Conservation (phyloP, 2,113 vertebrate species). For the Australoheros scitulus region DNA sequence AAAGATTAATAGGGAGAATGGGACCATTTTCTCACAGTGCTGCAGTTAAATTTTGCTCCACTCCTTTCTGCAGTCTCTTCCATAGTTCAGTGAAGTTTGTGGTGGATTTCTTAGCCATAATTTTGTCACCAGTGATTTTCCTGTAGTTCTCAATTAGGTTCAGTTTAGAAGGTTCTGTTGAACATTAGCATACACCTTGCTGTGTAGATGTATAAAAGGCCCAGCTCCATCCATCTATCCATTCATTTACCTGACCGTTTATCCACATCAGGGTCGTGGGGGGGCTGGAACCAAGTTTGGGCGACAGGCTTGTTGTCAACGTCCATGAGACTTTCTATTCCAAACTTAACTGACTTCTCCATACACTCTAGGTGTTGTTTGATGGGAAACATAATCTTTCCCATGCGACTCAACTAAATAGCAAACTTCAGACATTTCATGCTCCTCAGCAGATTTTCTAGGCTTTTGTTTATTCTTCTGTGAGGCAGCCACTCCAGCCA, state of each 20-base stretch:
- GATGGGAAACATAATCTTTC: not conserved
- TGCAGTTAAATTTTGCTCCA: accelerated
- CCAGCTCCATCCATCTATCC: not conserved
- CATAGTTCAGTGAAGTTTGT: accelerated
- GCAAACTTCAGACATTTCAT: too few species aligned
- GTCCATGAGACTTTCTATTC: not conserved
- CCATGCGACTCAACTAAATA: too few species aligned
- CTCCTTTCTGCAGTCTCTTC: not conserved
- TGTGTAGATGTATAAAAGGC: not conserved
- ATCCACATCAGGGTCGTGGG: not conserved
- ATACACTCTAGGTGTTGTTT: not conserved
- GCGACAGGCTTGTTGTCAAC: not conserved
- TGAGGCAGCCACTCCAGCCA: too few species aligned
- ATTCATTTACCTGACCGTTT: not conserved
- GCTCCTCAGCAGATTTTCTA: too few species aligned
- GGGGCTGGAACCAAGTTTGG: not conserved
- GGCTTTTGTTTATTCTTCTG: too few species aligned
- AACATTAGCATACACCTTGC: not conserved
- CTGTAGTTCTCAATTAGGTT: not conserved
- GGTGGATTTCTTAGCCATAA: not conserved
- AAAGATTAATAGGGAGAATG: not conserved
- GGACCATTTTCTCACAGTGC: not conserved
- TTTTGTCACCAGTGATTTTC: not conserved
- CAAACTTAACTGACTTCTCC: not conserved
- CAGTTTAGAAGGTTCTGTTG: not conserved